Base-by-base conservation (phyloP, 2,888 invertebrate genomes). In the Hydrotaea cyrtoneurina region DNA sequence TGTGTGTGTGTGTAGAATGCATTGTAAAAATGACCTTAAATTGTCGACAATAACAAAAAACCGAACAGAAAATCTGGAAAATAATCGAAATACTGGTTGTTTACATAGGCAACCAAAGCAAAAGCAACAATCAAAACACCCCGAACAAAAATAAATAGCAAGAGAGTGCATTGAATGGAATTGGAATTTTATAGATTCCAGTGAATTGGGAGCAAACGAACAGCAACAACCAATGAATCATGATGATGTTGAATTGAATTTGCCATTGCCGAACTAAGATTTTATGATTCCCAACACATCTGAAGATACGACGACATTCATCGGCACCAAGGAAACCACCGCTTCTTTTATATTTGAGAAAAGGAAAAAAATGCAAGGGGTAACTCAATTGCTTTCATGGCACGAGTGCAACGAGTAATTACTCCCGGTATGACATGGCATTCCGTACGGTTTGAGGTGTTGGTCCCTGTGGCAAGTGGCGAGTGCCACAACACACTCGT, bases 381-480 rank as follows among this genome's bases (percentile, higher is more conserved):
- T 66, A n/a, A 43, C 43, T 66, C 66, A 66, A 66, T 66, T 66
- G 66, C 43, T 43, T 66, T 17, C 39, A 23, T 43, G 17, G 39
- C 43, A 43, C 66, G 43, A 39, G 66, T 66, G 66, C 66, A 19
- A 17, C 17, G 39, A 43, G 21, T 43, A 66, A 66, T 66, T 66
- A 17, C 66, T 64, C 36, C 23, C 36, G 0, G 64, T 13, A 64
- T 64, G 64, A 55, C 55, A 39, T 21, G 17, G 15, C 64, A 57
- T 50, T 72, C 57, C 71, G 31, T 53, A 59, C 64, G 80, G 72
- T 80, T 74, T 71, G 78, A 80, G 71, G 62, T 76, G 76, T 75
- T 72, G 43, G 50, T 50, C 50, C 57, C 57, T 83, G 84, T 76
- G 81, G 84, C 72, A 84, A 73, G 74, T 78, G 78, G 74, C 77